Conservation (phyloP, 2,888 invertebrate species). For the Stramonita haemastoma region DNA sequence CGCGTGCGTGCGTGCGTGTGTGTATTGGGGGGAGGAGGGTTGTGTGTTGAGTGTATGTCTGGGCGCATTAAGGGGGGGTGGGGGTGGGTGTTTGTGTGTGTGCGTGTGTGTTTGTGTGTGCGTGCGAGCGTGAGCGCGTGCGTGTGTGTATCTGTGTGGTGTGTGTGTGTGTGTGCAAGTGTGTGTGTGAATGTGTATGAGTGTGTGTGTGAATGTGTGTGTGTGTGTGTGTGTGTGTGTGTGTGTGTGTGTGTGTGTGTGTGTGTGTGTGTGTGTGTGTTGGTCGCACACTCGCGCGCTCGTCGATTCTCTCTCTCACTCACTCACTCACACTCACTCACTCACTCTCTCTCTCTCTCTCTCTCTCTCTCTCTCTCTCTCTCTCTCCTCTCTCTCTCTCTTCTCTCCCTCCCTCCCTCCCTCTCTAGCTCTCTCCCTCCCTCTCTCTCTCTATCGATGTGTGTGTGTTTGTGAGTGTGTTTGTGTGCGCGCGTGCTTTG, state of each 20-base stretch:
- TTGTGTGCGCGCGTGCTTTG: too few relatives aligned
- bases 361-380: slow-evolving; percentile 15
- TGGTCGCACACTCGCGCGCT: neutral
- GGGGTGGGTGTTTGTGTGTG: too few relatives aligned
- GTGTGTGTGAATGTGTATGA: neutral
- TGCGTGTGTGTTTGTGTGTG: slow-evolving; percentile 2
- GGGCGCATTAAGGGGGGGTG: too few relatives aligned
- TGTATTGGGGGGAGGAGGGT: too few relatives aligned
- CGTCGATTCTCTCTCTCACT: slow-evolving; percentile 7
- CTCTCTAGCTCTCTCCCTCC: neutral
- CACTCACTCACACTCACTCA: slow-evolving; percentile 16
- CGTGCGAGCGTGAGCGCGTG: neutral
- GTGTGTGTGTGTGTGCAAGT: neutral
- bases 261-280: slow-evolving; percentile 30
- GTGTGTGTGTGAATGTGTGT: neutral
- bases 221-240: slow-evolving; percentile 5
- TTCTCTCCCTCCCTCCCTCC: neutral
- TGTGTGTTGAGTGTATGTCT: too few relatives aligned
- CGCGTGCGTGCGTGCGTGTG: too few relatives aligned
- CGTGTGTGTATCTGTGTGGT: neutral
- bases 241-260: slow-evolving; percentile 26
- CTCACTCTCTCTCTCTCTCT: slow-evolving; percentile 5
- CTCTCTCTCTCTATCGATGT: neutral
- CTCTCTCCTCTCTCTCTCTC: neutral
- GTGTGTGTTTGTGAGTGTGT: too few relatives aligned